phyloP scores from a whole-genome alignment of 2,113 vertebrate species.

The Rana temporaria region DNA sequence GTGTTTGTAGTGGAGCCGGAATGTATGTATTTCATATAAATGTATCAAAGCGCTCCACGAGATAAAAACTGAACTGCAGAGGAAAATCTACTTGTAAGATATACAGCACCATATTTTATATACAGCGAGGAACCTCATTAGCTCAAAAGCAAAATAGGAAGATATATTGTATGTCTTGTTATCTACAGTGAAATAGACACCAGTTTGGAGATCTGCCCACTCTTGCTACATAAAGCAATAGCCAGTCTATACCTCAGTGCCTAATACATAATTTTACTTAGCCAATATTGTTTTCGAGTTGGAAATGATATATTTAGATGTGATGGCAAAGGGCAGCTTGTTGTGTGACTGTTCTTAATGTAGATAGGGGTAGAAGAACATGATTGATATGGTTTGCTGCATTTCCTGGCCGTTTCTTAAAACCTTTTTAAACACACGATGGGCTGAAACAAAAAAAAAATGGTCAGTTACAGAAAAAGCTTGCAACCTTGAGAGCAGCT shows the following conservation, averaged over 20 bases:
- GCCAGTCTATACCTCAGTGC: slow-evolving; percentile 65
- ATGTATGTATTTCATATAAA: slow-evolving; percentile 44
- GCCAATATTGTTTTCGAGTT: slow-evolving; percentile 59
- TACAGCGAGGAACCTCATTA: slow-evolving; percentile 69
- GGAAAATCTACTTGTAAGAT: slow-evolving; percentile 63
- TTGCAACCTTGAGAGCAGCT: slow-evolving; percentile 28
- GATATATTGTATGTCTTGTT: slow-evolving; percentile 76
- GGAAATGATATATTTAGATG: slow-evolving; percentile 43
- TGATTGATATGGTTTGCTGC: slow-evolving; percentile 48
- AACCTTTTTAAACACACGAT: slow-evolving; percentile 38
- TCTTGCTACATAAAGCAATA: slow-evolving; percentile 67
- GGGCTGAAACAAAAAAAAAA: slow-evolving; percentile 18
- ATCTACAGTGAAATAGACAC: slow-evolving; percentile 68
- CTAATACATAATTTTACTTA: slow-evolving; percentile 71
- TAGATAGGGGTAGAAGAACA: slow-evolving; percentile 43
- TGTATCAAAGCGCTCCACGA: slow-evolving; percentile 31
- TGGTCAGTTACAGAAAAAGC: slow-evolving; percentile 32
- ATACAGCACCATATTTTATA: slow-evolving; percentile 62
- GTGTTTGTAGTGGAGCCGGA: slow-evolving; percentile 43
- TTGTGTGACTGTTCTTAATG: slow-evolving; percentile 41
- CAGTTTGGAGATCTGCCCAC: slow-evolving; percentile 69
- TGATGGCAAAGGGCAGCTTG: slow-evolving; percentile 29
- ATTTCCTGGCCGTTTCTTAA: slow-evolving; percentile 49
- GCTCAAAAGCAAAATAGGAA: slow-evolving; percentile 73
- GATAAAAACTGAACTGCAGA: slow-evolving; percentile 56